Percentiles rank a stretch among this genome's conserved stretches.
Evolutionary conservation across 2,113 vertebrate genomes (phyloP).

Genomic region (Pipra filicauda): DNA sequence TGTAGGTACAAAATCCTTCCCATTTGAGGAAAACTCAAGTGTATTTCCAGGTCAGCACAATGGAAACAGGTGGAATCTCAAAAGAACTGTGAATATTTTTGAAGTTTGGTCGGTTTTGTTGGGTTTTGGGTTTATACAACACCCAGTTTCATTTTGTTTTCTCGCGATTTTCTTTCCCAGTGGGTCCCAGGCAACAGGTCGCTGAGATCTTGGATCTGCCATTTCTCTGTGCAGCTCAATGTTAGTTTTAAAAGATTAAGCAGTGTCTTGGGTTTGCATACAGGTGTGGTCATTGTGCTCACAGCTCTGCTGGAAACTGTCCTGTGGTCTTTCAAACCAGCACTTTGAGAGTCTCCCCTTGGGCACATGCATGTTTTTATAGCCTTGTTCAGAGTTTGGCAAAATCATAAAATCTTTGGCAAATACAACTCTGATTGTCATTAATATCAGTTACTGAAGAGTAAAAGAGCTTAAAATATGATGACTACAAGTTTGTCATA

Average conservation of each 20-base stretch:
- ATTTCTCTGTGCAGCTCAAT: not conserved
- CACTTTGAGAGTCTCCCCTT: not conserved
- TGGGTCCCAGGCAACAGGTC: not conserved
- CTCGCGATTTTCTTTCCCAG: not conserved
- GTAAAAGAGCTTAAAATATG: not conserved
- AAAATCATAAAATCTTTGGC: not conserved
- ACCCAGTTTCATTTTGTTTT: not conserved
- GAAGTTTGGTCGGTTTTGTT: not conserved
- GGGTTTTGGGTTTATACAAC: not conserved
- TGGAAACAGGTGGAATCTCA: not conserved
- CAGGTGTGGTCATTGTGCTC: not conserved
- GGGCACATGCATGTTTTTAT: no score
- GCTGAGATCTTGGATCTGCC: not conserved
- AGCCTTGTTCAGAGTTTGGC: not conserved
- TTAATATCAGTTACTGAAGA: not conserved
- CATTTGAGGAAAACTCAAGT: not conserved
- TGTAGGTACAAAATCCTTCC: fast-evolving
- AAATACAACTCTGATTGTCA: not conserved
- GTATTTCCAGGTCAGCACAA: not conserved
- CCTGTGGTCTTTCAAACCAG: not conserved
- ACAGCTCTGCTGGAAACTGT: not conserved
- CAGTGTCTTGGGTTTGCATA: not conserved
- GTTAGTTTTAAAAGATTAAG: not conserved
- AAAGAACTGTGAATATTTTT: not conserved
- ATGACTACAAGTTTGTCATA: not conserved